Base-by-base conservation (phyloP, 2,113 vertebrate genomes). In the Gadus chalcogrammus region DNA sequence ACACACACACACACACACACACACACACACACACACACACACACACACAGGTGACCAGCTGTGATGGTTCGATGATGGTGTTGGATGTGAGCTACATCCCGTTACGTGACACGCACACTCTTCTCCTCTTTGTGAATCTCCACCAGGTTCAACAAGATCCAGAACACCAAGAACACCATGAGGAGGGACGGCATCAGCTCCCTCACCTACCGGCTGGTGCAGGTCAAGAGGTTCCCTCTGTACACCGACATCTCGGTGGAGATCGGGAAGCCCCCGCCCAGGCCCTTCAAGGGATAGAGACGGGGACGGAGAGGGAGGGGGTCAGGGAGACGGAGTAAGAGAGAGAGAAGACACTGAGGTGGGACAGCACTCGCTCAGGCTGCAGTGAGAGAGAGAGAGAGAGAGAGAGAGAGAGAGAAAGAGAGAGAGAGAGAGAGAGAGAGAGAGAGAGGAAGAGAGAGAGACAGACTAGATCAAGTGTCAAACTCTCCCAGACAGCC, bases 141-240 rank as follows among this genome's bases (percentile, higher is more conserved):
- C 60, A 52, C 9, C 87, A 99, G 97, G 84, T 99, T 99, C 88
- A 98, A 94, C 84, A 98, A 98, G 92, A 99, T 99, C 82, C 96
- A 99, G 85, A 98, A 98, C 90, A 99, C 97, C 3, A 99, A 98
- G 93, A 93, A 95, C 93, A 98, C 95, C 0, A 99, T 99, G 97
- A 96, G 94, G 85, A 94, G 93, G 76, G 97, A 99, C 0, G 97
- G 97, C 78, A 99, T 99, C 83, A 95, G 94, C 81, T 94, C 95
- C 0, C 91, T 99, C 86, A 93, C 92, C 83, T 99, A 98, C 90
- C 94, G 90, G 68, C 76, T 97, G 79, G 85, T 97, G 73, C 93
- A 96, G 74, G 86, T 95, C 64, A 94, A 93, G 55, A 93, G 91
- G 80, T 94, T 93, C 52, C 93, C 96, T 0, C 93, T 99, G 79